phyloP scores from a whole-genome alignment of 1,140 invertebrate species.

The Trachymyrmex cornetzi region DNA sequence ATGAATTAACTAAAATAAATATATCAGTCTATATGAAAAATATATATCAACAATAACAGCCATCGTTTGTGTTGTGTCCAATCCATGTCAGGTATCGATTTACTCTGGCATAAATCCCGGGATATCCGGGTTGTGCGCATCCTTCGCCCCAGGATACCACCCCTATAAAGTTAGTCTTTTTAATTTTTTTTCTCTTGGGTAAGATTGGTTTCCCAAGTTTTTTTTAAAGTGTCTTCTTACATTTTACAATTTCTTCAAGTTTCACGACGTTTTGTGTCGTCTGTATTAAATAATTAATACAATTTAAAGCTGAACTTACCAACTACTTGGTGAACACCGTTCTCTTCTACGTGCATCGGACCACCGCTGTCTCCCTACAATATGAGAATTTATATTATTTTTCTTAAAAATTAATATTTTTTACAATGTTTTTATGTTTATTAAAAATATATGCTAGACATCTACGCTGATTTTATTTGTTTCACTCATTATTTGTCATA shows the following conservation, averaged over 20 bases:
- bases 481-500: background rate
- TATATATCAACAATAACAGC: constrained; percentile 88
- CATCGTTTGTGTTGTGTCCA: constrained; percentile 89
- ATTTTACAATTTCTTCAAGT: background rate
- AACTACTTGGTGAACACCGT: constrained; percentile 85
- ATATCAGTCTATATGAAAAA: constrained; percentile 16
- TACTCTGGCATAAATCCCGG: constrained; percentile 95
- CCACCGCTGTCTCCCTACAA: constrained; percentile 90
- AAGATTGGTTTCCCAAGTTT: background rate
- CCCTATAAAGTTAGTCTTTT: constrained; percentile 83
- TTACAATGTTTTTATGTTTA: background rate
- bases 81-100: constrained; percentile 93
- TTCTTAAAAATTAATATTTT: background rate
- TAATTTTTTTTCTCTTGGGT: background rate
- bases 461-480: background rate
- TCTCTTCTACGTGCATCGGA: constrained; percentile 88
- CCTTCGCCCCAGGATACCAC: constrained; percentile 93
- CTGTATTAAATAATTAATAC: background rate
- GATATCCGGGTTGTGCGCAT: constrained; percentile 92
- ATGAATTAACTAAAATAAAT: constrained; percentile 57
- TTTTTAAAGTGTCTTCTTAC: background rate
- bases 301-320: constrained; percentile 83
- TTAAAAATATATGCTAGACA: background rate
- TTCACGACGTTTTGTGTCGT: background rate
- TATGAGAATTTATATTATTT: constrained; percentile 34